A percentile compares a stretch with the other conserved stretches of the same genome.
Evolutionary conservation across 2,113 vertebrate genomes (phyloP).

Genomic region (Triplophysa siluroides): DNA sequence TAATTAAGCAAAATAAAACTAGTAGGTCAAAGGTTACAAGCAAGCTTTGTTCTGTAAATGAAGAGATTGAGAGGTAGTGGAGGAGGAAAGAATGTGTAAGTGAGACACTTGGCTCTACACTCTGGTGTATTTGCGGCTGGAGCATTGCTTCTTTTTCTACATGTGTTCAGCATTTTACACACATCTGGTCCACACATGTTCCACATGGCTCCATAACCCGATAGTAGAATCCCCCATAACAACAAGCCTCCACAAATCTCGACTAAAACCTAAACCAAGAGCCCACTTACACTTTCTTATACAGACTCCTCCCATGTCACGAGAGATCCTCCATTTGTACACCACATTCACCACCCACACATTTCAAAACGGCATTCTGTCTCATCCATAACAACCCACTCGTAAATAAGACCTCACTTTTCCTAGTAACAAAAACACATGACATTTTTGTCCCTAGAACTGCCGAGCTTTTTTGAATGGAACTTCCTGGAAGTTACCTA

Average conservation of each 20-base stretch:
- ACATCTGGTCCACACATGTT: conserved; percentile 71
- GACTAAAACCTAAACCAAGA: conserved; percentile 40
- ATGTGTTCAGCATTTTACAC: conserved; percentile 45
- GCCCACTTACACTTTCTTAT: background rate
- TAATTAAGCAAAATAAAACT: background rate
- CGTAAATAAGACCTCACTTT: background rate
- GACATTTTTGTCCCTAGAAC: background rate
- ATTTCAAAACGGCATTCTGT: background rate
- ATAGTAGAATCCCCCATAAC: conserved; percentile 40
- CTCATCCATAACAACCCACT: background rate
- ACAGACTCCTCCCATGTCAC: conserved; percentile 53
- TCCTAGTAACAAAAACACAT: conserved; percentile 1
- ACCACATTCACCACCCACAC: conserved; percentile 34
- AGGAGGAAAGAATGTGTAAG: conserved; percentile 20
- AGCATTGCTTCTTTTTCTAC: conserved; percentile 9
- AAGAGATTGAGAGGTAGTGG: conserved; percentile 1
- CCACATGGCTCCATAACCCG: background rate
- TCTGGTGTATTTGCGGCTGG: conserved; percentile 29
- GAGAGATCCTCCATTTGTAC: conserved; percentile 18
- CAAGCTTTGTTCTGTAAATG: background rate
- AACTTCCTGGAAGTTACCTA: background rate
- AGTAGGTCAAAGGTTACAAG: conserved; percentile 4
- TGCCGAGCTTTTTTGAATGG: background rate
- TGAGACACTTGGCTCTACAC: conserved; percentile 2
- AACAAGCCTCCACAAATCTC: conserved; percentile 48